A percentile compares a stretch with the other conserved stretches of the same genome.
These are phyloP conservation scores for Hyperoodon ampullatus DNA, from an alignment of 2,113 vertebrate genomes.

Conservation along the genomic window DNA sequence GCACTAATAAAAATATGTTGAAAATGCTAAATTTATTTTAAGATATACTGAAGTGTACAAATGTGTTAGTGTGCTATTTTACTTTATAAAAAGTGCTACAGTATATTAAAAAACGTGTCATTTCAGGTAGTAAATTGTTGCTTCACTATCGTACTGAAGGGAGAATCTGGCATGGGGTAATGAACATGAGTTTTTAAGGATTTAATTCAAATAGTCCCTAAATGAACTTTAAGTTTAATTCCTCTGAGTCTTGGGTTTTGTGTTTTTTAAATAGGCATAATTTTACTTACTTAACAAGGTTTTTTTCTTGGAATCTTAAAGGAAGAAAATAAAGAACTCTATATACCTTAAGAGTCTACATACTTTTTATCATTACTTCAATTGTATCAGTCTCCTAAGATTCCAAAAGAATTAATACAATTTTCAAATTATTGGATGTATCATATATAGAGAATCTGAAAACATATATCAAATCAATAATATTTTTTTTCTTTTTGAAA, in stretches of 20 bases:
- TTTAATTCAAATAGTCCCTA: not conserved
- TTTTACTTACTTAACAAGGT: not conserved
- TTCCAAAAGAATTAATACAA: not conserved
- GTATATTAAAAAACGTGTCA: conserved; percentile 8
- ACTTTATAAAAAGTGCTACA: not conserved
- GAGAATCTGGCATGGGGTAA: not conserved
- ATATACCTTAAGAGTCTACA: not conserved
- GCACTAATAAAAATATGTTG: not conserved
- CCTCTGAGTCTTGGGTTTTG: not conserved
- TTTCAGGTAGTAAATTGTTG: not conserved
- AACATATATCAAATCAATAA: not conserved
- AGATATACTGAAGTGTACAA: not conserved
- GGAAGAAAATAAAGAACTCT: not conserved
- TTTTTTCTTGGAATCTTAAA: not conserved
- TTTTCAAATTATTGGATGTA: not conserved
- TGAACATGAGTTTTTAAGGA: not conserved
- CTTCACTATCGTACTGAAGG: not conserved
- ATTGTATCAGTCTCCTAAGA: not conserved
- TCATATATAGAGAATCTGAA: not conserved
- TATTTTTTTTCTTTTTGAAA: not conserved
- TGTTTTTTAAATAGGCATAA: not conserved
- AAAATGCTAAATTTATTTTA: not conserved
- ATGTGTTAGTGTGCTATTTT: not conserved
- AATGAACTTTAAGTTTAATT: conserved; percentile 2
- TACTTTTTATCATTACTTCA: not conserved